Percentiles rank a stretch among this genome's conserved stretches.
Evolutionary conservation across 64 coral and sea anemone species (phyloP).

Genomic region (Stichodactyla helianthus): DNA sequence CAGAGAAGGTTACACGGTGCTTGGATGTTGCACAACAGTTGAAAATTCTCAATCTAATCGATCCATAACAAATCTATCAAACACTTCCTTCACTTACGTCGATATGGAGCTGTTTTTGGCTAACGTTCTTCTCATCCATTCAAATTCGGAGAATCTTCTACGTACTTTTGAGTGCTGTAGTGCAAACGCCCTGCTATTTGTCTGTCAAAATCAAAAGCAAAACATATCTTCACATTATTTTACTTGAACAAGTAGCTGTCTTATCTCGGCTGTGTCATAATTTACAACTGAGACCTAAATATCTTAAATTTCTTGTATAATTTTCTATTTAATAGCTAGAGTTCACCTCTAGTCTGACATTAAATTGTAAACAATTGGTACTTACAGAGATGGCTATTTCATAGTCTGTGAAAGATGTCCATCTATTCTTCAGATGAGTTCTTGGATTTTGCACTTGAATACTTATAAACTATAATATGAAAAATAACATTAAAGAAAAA

Average conservation of each 20-base stretch:
- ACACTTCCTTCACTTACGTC: background rate
- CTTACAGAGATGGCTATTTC: conserved; percentile 6
- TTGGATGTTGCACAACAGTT: background rate
- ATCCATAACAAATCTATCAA: background rate
- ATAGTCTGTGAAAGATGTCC: conserved; percentile 22
- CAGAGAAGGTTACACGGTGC: too few relatives aligned
- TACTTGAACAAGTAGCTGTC: too few relatives aligned
- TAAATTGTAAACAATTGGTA: background rate
- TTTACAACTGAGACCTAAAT: too few relatives aligned
- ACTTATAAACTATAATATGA: background rate
- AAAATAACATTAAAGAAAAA: background rate
- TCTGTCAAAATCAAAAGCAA: background rate
- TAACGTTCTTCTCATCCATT: conserved; percentile 13
- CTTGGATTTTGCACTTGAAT: conserved; percentile 22
- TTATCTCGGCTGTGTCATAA: too few relatives aligned
- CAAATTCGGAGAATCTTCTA: conserved; percentile 23
- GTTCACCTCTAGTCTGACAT: background rate
- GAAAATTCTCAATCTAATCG: background rate
- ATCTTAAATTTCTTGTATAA: too few relatives aligned
- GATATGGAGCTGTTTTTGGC: background rate
- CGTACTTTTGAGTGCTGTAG: conserved; percentile 4
- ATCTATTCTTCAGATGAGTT: conserved; percentile 7
- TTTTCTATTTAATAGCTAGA: too few relatives aligned
- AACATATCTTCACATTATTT: too few relatives aligned
- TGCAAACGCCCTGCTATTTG: conserved; percentile 9